A percentile compares a stretch with the other conserved stretches of the same genome.
Conservation (phyloP, 2,113 vertebrate species). For the Siniperca chuatsi region DNA sequence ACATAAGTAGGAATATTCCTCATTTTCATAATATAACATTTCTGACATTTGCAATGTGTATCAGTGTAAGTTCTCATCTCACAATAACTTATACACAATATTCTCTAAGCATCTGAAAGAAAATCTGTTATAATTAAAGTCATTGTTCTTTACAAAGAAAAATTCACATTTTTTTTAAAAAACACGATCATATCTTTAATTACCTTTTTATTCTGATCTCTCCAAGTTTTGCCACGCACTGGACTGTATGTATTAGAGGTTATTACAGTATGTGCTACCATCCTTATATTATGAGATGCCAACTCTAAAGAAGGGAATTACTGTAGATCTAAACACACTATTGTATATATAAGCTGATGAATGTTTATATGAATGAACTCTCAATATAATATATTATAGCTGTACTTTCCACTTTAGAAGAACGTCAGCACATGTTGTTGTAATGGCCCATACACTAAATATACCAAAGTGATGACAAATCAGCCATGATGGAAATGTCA, state of each 20-base stretch:
- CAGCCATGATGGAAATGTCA: conserved; percentile 46
- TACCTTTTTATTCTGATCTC: too few species aligned
- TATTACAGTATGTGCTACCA: background rate
- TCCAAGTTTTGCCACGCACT: background rate
- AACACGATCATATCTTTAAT: background rate
- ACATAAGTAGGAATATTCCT: background rate
- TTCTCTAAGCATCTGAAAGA: background rate
- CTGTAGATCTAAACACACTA: background rate
- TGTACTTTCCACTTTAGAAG: background rate
- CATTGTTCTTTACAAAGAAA: background rate
- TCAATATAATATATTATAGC: background rate
- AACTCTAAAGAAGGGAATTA: background rate
- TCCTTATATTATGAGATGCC: background rate
- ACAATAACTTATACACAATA: background rate
- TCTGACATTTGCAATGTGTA: background rate
- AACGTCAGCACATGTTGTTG: conserved; percentile 13
- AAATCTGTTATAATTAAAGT: background rate
- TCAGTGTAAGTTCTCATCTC: background rate
- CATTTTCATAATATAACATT: background rate
- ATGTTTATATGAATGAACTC: background rate
- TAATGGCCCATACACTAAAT: conserved; percentile 21
- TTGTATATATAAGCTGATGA: background rate
- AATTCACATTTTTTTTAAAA: background rate
- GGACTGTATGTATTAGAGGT: background rate
- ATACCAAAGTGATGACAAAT: conserved; percentile 46